Conservation (phyloP, 2,888 invertebrate species). For the Stomorhina lunata region DNA sequence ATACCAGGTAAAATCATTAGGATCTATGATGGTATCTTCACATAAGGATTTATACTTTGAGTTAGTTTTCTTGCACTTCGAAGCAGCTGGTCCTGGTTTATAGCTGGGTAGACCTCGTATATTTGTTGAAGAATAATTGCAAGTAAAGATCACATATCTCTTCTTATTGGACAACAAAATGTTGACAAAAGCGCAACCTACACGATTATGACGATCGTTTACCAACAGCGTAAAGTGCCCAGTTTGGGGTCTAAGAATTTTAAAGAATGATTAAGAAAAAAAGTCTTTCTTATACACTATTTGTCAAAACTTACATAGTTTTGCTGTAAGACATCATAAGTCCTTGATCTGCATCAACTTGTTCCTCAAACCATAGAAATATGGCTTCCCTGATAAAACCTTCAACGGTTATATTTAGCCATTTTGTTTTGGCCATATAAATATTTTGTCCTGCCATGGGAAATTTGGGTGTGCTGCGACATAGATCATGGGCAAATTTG, state of each 20-base stretch:
- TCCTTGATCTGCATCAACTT: slow-evolving; percentile 51
- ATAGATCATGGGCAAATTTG: slow-evolving; percentile 59
- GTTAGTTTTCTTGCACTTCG: slow-evolving; percentile 37
- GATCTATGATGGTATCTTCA: slow-evolving; percentile 55
- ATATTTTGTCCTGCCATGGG: slow-evolving; percentile 65
- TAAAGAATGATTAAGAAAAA: neutral
- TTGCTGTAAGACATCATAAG: slow-evolving; percentile 42
- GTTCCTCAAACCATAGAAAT: slow-evolving; percentile 64
- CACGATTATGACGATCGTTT: slow-evolving; percentile 55
- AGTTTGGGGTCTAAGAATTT: slow-evolving; percentile 55
- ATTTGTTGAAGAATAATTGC: slow-evolving; percentile 66
- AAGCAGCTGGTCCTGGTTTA: slow-evolving; percentile 49
- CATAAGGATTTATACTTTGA: slow-evolving; percentile 45
- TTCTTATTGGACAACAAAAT: neutral
- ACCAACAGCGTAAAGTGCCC: slow-evolving; percentile 61
- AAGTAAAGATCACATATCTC: slow-evolving; percentile 59
- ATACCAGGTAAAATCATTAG: slow-evolving; percentile 62
- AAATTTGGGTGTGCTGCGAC: slow-evolving; percentile 59
- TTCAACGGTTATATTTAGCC: slow-evolving; percentile 30
- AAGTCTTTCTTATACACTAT: neutral
- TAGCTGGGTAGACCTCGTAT: slow-evolving; percentile 52
- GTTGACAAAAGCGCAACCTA: slow-evolving; percentile 62
- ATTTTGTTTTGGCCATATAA: slow-evolving; percentile 53
- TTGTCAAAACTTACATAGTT: slow-evolving; percentile 39
- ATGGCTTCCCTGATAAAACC: slow-evolving; percentile 54